phyloP scores from a whole-genome alignment of 2,113 vertebrate genomes.

The Lutjanus erythropterus region DNA sequence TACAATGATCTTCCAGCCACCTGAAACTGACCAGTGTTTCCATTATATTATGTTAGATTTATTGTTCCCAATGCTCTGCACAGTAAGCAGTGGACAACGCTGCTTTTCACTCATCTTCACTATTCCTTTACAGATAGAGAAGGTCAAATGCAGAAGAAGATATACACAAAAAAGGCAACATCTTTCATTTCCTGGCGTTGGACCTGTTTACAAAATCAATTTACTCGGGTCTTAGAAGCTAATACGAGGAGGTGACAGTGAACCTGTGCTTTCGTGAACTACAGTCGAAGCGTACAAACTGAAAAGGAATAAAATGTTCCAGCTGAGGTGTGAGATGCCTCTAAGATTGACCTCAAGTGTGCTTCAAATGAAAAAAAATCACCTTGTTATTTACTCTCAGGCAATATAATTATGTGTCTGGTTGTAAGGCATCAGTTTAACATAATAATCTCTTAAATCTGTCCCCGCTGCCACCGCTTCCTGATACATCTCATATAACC shows the following conservation, averaged over 20 bases:
- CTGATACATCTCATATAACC: constrained; percentile 52
- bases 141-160: background rate
- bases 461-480: constrained; percentile 22
- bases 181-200: background rate
- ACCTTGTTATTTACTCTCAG: constrained; percentile 3
- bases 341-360: background rate
- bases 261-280: background rate
- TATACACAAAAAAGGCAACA: background rate
- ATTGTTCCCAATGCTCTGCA: no score
- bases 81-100: background rate
- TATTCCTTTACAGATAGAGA: background rate
- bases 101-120: background rate
- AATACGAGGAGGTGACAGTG: background rate
- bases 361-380: background rate
- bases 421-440: constrained; percentile 41
- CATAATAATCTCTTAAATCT: constrained; percentile 55
- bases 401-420: constrained; percentile 33
- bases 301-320: constrained; percentile 8
- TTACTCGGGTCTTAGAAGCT: background rate
- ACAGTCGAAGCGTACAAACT: background rate
- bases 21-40: no score
- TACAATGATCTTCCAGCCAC: no score
- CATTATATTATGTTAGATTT: no score
- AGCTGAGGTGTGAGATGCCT: background rate
- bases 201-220: background rate